Base-by-base conservation (phyloP, 2,797 vertebrate genomes). In the Avahi laniger region DNA sequence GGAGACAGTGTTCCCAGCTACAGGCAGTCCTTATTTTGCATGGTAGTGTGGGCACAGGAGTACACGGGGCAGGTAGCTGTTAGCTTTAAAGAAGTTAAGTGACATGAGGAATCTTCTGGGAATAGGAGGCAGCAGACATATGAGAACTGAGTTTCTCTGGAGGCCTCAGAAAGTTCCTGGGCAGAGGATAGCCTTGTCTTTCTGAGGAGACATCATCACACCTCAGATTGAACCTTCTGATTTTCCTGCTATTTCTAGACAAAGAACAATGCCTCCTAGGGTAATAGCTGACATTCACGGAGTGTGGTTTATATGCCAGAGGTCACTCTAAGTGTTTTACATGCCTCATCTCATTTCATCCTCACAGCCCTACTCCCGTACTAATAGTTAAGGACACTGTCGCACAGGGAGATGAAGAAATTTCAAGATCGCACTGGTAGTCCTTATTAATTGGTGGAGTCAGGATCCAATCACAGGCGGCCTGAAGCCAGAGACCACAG, bases 181-280 rank as follows among this genome's bases (percentile, higher is more conserved):
- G 38, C 67, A 54, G 46, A 91, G 35, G 38, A 50, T 5, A 70
- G 43, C 75, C 61, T 85, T 1, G 1, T 63, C 43, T 93, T 84
- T 65, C 38, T 57, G 35, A 94, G 59, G 91, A 26, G n/a, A 81
- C 26, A 52, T 48, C 15, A 84, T 12, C 80, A 93, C 28, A 11
- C 57, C 15, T 54, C 26, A 50, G 28, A 33, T 1, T 24, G 88
- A 81, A 70, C 15, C 50, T 67, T 93, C 24, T n/a, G 80, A 78
- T 43, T 86, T 91, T 80, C 82, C 35, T 22, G 80, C 79, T 94
- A 46, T 93, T 81, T 93, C 91, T 76, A 46, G 88, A 85, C 41
- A 43, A 95, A 95, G 81, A 83, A 57, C 26, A 78, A 38, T n/a
- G 33, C 59, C 33, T 92, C 85, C 85, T 38, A 38, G 76, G 50